Conservation (phyloP, 2,888 invertebrate species). For the Drosophila algonquin region DNA sequence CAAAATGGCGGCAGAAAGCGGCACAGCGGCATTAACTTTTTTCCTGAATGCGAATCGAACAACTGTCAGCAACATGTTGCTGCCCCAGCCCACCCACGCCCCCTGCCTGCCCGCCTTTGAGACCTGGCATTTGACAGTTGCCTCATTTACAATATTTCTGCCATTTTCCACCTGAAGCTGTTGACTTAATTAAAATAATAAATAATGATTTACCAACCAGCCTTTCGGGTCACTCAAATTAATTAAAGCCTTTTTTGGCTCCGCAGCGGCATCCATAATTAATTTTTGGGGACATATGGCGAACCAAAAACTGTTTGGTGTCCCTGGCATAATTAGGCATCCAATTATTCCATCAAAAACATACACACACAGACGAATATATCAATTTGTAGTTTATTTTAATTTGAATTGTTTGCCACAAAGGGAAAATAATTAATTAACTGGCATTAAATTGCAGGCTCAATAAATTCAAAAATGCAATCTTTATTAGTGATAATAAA, state of each 20-base stretch:
- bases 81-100: not conserved
- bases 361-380: not conserved
- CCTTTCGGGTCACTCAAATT: conserved; percentile 55
- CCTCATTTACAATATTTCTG: conserved; percentile 53
- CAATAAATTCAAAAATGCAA: no score
- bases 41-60: conserved; percentile 55
- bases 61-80: conserved; percentile 75
- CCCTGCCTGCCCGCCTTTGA: conserved; percentile 7
- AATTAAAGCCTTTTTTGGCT: conserved; percentile 36
- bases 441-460: not conserved
- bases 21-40: conserved; percentile 41
- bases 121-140: conserved; percentile 56
- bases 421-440: not conserved
- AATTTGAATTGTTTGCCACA: not conserved
- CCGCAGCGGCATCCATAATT: conserved; percentile 20
- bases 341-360: not conserved
- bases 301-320: not conserved
- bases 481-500: not conserved
- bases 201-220: conserved; percentile 53
- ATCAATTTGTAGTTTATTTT: not conserved
- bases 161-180: conserved; percentile 61
- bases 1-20: conserved; percentile 58
- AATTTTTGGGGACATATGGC: conserved; percentile 7
- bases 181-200: conserved; percentile 72
- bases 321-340: not conserved